Conservation (phyloP, 2,797 vertebrate species). For the Falco rusticolus region DNA sequence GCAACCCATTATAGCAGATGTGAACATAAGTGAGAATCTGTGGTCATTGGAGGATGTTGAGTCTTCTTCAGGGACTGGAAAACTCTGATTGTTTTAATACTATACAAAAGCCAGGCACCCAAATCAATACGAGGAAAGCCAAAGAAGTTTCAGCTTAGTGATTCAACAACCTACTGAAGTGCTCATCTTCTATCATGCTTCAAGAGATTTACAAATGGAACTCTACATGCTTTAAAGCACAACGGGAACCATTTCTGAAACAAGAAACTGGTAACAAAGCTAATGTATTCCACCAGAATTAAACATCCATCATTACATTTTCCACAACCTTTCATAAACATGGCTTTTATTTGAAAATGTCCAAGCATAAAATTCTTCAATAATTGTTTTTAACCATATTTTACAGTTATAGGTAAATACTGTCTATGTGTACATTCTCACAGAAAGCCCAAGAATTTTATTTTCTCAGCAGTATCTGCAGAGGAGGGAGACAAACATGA, state of each 20-base stretch:
- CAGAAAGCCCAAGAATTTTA: background rate
- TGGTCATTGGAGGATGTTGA: background rate
- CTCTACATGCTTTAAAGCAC: slow-evolving; percentile 19
- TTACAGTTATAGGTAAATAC: slow-evolving; percentile 24
- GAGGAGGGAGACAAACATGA: background rate
- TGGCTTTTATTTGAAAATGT: slow-evolving; percentile 42
- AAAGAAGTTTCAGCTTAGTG: background rate
- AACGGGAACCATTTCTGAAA: slow-evolving; percentile 47
- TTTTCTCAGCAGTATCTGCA: background rate
- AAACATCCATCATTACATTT: slow-evolving; percentile 38
- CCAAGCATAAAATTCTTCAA: slow-evolving; percentile 34
- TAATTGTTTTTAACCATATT: slow-evolving; percentile 41
- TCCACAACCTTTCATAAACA: slow-evolving; percentile 19
- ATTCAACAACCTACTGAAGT: slow-evolving; percentile 15
- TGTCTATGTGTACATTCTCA: background rate
- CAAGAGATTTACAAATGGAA: slow-evolving; percentile 3
- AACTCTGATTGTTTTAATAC: background rate
- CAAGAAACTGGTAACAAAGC: slow-evolving; percentile 32
- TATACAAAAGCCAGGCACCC: background rate
- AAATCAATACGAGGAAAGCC: background rate
- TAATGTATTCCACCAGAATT: slow-evolving; percentile 53
- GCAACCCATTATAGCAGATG: background rate
- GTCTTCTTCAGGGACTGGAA: background rate
- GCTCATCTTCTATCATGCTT: background rate
- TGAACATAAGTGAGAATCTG: background rate